Evolutionary conservation across 2,888 invertebrate genomes (phyloP), one percentile per base, ranked within the genome.

Genomic region (Rhabditophanes sp.): DNA sequence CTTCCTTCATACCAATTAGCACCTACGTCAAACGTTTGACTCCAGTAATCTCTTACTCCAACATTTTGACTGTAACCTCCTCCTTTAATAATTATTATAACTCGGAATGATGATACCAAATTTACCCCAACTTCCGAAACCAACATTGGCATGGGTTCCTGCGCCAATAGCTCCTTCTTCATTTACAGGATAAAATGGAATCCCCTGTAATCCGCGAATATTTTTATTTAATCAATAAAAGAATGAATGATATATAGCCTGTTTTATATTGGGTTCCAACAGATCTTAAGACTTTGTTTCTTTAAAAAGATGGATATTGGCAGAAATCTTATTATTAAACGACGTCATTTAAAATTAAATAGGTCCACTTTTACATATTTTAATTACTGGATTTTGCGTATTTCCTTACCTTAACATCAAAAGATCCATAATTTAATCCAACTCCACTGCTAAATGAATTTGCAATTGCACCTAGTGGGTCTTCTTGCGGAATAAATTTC

Each of bases 81-180:
- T 6, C 7, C 30, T 33, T 26, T 12, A 9, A 25, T 9, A 9
- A 7, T 7, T 7, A 25, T 3, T 14, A 33, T 14, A 5, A 24
- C 11, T 9, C 31, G 12, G 33, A 35, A 53, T 50, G n/a, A 48
- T 27, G 4, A 54, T 51, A 22, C 53, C 56, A 17, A 56, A 41
- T 26, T 51, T 50, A n/a, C 56, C 56, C 56, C 56, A 56, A 3
- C 50, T 38, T 17, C 55, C 56, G 32, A 56, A 56, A 11, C 52
- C 52, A 18, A 53, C 42, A 25, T 48, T 46, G 30, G 49, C 44
- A 7, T 39, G 35, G 25, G 46, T 35, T 14, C 47, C 50, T 1
- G 46, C 51, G 14, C 50, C 56, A 32, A 56, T 47, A 6, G 46
- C 53, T 25, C 56, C 55, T 43, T 55, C 55, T 30, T 54, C 50